These are phyloP conservation scores for Rostratula benghalensis DNA, from an alignment of 2,113 vertebrate genomes.

Conservation along the genomic window DNA sequence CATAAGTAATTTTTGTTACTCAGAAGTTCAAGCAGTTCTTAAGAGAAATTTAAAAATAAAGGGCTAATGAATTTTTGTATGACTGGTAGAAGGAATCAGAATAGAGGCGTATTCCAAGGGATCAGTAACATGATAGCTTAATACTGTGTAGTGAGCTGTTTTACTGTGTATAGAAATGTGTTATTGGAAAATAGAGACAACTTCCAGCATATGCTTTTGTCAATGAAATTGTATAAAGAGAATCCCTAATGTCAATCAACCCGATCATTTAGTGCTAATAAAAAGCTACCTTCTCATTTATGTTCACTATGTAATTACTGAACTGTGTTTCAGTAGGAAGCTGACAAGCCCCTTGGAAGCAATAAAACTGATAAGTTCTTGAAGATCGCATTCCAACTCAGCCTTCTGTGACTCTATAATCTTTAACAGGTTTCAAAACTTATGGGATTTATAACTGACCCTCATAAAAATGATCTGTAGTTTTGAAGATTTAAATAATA, in stretches of 20 bases:
- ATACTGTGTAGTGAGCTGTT: not conserved
- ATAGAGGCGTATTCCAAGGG: not conserved
- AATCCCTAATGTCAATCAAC: not conserved
- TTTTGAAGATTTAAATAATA: not conserved
- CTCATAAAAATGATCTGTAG: not conserved
- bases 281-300: not conserved
- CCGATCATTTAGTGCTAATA: not conserved
- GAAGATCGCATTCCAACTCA: not conserved
- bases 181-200: constrained; percentile 6
- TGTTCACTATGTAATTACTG: not conserved
- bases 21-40: not conserved
- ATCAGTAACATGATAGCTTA: not conserved
- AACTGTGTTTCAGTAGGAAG: not conserved
- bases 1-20: not conserved
- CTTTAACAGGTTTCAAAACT: not conserved
- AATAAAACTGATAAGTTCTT: constrained; percentile 12
- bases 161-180: not conserved
- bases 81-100: not conserved
- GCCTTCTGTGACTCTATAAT: not conserved
- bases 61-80: not conserved
- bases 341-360: constrained; percentile 31
- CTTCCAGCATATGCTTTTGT: constrained; percentile 3
- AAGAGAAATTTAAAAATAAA: not conserved
- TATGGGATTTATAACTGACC: not conserved
- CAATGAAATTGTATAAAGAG: not conserved